Evolutionary conservation across 2,888 invertebrate species (phyloP), one percentile per base, ranked within the genome.

Genomic region (Orthosia cruda): DNA sequence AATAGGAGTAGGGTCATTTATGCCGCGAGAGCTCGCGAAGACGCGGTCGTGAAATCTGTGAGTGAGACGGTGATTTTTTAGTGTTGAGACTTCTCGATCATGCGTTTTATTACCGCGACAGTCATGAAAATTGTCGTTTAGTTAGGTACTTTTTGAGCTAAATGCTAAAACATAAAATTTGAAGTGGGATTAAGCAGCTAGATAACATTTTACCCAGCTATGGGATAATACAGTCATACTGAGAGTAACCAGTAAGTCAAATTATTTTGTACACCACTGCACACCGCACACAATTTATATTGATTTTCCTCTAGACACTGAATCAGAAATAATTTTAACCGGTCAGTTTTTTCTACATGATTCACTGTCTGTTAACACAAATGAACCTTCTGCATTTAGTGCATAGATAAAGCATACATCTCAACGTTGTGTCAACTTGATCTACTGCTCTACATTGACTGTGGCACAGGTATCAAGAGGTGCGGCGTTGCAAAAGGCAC

Each of bases 401-500:
- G 40, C 40, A 5, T 7, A 12, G 11, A 12, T 13, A 47, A 15
- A 68, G 0, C 18, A 4, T 40, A 13, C 3, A 58, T 40, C 16
- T 32, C 15, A 62, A 2, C 11, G 4, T 63, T 58, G 62, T 26
- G 54, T 3, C 7, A 57, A 81, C 9, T 71, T 32, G 11, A 13
- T 16, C 74, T 80, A 23, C 85, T 85, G 68, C 1, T 12, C 9
- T 18, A 32, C 16, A 54, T 40, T 11, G 4, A 18, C 23, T 32
- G 45, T 64, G 26, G 59, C 7, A 52, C 49, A 68, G 40, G 65
- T 74, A 74, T 75, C 72, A 68, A 78, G 80, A 83, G 81, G 81
- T 77, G 91, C 92, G 92, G 92, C 90, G 89, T 88, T 85, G 92
- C 89, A 92, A 92, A 93, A 90, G 90, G 89, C 88, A 77, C 68